Base-by-base conservation (phyloP, 2,888 invertebrate genomes). In the Standfussiana lucernea region DNA sequence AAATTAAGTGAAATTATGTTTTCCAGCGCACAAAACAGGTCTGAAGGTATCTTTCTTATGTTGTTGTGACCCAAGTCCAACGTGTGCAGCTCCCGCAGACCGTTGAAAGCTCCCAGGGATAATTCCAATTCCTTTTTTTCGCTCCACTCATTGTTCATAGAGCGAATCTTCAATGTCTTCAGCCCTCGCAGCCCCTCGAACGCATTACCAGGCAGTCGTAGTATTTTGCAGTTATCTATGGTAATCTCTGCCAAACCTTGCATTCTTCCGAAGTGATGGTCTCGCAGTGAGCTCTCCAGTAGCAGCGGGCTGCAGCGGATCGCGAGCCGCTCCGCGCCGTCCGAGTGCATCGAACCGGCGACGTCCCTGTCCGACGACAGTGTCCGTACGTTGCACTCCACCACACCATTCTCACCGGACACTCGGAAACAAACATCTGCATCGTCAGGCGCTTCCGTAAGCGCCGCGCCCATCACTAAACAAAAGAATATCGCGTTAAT, bases 1-100 rank as follows among this genome's bases (percentile, higher is more conserved):
- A 99, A 96, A 96, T 99, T 99, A 53, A 99, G 96, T 79, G 98
- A 97, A 93, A 98, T 98, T 82, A 99, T 97, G 92, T 98, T 98
- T 90, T 98, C 97, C 92, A 99, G 95, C 21, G 98, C 97, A 95
- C 99, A 99, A 93, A 99, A 98, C 87, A 97, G 97, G 91, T 98
- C 98, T 75, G 98, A 98, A 2, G 99, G 98, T 90, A 99, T 95
- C 83, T 98, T 97, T 82, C 98, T 97, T 79, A 99, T 97, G 94
- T 98, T 98, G 93, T 98, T 99, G 93, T 98, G 97, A 81, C 97
- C 97, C 93, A 99, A 95, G 93, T 99, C 98, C 86, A 99, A 95
- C 42, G 97, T 97, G 91, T 98, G 98, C 59, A 99, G 96, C 92
- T 98, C 98, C 84, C 98, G 97, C 72, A 99, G 95, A 13, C 98